Conservation (phyloP, 1,140 invertebrate genomes). For the Eulimnadia texana region DNA sequence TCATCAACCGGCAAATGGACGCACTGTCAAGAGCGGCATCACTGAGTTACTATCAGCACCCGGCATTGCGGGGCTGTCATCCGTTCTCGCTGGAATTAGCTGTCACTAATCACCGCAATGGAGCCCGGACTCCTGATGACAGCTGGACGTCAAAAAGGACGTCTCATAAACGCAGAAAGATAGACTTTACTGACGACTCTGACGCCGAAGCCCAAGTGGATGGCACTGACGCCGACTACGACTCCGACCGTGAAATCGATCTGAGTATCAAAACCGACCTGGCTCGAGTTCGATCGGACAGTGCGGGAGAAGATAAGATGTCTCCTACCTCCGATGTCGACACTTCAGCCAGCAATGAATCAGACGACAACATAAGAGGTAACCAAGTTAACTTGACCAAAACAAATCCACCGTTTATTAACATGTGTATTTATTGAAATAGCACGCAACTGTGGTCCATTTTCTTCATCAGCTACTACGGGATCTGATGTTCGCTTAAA, state of each 20-base stretch:
- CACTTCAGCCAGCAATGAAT: slow-evolving; percentile 2
- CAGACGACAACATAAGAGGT: neutral
- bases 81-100: slow-evolving; percentile 15
- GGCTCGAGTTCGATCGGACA: neutral
- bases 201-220: slow-evolving; percentile 6
- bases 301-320: slow-evolving; percentile 2
- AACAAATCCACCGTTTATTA: neutral
- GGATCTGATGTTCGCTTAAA: slow-evolving; percentile 5
- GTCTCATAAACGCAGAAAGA: neutral
- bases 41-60: slow-evolving; percentile 5
- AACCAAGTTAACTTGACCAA: no score
- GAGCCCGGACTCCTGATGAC: neutral
- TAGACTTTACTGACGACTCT: slow-evolving; percentile 7
- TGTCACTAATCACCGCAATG: slow-evolving; percentile 5
- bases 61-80: slow-evolving; percentile 7
- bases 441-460: neutral
- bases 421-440: neutral
- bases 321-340: neutral
- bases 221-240: slow-evolving; percentile 1
- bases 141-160: neutral
- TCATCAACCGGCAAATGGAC: neutral
- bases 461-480: neutral
- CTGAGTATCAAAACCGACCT: slow-evolving; percentile 12
- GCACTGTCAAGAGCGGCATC: neutral
- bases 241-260: slow-evolving; percentile 17